Conservation (phyloP, 2,888 invertebrate species). For the Apodemia hepburni region DNA sequence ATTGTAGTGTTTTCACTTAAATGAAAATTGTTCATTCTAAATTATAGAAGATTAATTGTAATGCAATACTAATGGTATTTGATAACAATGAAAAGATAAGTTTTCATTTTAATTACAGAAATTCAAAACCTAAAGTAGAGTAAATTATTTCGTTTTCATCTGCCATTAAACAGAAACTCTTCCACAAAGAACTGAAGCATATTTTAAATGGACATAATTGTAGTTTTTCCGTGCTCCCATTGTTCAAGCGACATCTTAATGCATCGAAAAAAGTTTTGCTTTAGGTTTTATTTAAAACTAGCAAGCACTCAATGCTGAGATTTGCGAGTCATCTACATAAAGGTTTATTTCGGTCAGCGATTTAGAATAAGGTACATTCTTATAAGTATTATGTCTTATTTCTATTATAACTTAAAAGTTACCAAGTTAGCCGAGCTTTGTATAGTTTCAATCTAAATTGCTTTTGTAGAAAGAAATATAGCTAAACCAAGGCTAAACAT, state of each 20-base stretch:
- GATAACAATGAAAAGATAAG: background rate
- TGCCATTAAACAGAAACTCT: background rate
- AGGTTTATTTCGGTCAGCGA: constrained; percentile 8
- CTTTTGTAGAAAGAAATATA: no score
- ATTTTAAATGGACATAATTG: constrained; percentile 18
- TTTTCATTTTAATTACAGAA: background rate
- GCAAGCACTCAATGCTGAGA: constrained; percentile 9
- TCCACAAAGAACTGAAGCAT: constrained; percentile 5
- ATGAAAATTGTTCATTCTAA: no score
- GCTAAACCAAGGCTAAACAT: no score
- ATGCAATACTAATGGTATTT: background rate
- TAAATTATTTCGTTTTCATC: constrained; percentile 1
- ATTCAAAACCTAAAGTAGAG: background rate
- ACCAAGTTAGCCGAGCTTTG: no score
- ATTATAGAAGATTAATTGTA: background rate
- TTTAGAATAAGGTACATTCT: background rate
- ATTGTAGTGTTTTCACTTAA: no score
- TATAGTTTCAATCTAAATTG: no score
- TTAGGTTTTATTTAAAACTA: constrained; percentile 21
- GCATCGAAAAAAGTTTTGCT: constrained; percentile 21
- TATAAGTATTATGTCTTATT: no score
- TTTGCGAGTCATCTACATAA: constrained; percentile 6
- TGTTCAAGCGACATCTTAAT: constrained; percentile 20
- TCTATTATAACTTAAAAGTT: no score
- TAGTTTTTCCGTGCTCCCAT: constrained; percentile 18